phyloP scores from a whole-genome alignment of 2,797 vertebrate species.

The Apogon talboti region DNA sequence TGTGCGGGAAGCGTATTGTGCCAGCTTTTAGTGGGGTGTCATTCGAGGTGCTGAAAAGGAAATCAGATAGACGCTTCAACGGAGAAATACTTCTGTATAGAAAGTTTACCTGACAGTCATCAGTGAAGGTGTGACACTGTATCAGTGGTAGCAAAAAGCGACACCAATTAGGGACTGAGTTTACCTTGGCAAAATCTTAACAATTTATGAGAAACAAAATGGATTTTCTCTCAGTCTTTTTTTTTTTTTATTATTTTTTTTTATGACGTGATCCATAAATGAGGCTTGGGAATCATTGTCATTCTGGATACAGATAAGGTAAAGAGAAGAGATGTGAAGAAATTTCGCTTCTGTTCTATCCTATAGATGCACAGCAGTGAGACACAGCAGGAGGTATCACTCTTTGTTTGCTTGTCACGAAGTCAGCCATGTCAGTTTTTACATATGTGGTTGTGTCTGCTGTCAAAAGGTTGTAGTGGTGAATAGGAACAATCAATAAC shows the following conservation, averaged over 20 bases:
- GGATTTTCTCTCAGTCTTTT: conserved; percentile 42
- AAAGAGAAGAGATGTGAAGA: conserved; percentile 16
- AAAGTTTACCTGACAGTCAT: conserved; percentile 80
- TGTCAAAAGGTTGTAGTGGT: conserved; percentile 54
- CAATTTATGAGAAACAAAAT: conserved; percentile 74
- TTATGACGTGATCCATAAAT: conserved; percentile 49
- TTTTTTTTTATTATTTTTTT: too few relatives aligned
- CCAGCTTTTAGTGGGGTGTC: conserved; percentile 79
- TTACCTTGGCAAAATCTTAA: conserved; percentile 58
- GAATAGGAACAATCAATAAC: conserved; percentile 66
- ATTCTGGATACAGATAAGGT: conserved; percentile 35
- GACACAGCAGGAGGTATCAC: conserved; percentile 47
- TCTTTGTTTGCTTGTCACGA: conserved; percentile 62
- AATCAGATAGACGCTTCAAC: conserved; percentile 74
- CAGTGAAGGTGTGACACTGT: conserved; percentile 65
- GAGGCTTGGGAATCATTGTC: conserved; percentile 51
- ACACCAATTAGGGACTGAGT: conserved; percentile 76
- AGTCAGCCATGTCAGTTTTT: conserved; percentile 61
- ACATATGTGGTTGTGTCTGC: conserved; percentile 53
- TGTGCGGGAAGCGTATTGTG: conserved; percentile 75
- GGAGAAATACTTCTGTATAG: conserved; percentile 63
- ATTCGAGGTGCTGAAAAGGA: conserved; percentile 76
- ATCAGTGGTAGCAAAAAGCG: conserved; percentile 67
- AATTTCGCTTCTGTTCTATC: conserved; percentile 33
- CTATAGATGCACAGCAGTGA: conserved; percentile 28